phyloP scores from a whole-genome alignment of 1,140 invertebrate genomes.

The Zaprionus capensis region DNA sequence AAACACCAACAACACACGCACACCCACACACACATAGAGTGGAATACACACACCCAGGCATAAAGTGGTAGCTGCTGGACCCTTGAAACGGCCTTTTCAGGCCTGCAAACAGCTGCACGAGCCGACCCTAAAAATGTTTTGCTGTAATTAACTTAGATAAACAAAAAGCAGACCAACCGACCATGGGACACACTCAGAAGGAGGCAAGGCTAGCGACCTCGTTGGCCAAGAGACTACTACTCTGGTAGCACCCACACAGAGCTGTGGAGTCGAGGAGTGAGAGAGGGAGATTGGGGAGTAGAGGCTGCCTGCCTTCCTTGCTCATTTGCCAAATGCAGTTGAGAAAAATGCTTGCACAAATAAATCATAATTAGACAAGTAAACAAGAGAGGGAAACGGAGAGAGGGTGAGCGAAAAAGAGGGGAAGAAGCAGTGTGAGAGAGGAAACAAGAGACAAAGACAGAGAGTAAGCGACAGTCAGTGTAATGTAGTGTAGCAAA shows the following conservation, averaged over 20 bases:
- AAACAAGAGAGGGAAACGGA: conserved; percentile 45
- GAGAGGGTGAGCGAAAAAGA: background rate
- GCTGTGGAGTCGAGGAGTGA: background rate
- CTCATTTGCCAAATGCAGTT: conserved; percentile 48
- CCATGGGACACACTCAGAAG: conserved; percentile 41
- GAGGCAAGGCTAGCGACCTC: conserved; percentile 11
- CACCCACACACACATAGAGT: background rate
- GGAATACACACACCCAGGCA: conserved; percentile 16
- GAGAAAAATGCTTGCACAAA: conserved; percentile 70
- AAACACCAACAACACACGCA: conserved; percentile 49
- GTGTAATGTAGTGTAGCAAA: conserved; percentile 1
- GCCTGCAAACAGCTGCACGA: conserved; percentile 28
- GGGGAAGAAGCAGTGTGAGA: conserved; percentile 24
- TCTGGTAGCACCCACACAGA: conserved; percentile 21
- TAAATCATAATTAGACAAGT: conserved; percentile 80
- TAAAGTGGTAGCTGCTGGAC: conserved; percentile 43
- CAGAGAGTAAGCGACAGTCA: background rate
- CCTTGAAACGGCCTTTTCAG: conserved; percentile 27
- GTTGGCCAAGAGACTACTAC: conserved; percentile 13
- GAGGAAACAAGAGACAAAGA: background rate
- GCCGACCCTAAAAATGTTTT: conserved; percentile 77
- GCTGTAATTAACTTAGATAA: conserved; percentile 82
- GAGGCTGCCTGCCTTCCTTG: conserved; percentile 2
- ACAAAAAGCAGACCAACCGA: conserved; percentile 50
- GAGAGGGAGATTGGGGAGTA: background rate